These are phyloP conservation scores for Paramormyrops kingsleyae DNA, from an alignment of 2,113 vertebrate genomes.

Conservation along the genomic window DNA sequence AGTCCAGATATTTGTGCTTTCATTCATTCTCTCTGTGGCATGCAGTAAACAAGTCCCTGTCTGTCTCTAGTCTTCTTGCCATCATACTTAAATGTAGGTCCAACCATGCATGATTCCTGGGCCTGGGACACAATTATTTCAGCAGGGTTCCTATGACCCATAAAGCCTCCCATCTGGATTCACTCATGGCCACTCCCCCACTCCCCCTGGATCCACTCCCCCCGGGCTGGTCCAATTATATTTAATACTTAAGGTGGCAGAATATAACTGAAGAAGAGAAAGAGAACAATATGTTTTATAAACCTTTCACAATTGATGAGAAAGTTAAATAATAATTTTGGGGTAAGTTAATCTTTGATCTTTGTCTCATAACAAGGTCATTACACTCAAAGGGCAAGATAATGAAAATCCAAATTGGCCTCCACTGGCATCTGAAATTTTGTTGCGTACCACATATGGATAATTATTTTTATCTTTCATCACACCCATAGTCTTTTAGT, in stretches of 20 bases:
- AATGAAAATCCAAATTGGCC: not conserved
- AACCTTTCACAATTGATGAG: not conserved
- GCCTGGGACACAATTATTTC: not conserved
- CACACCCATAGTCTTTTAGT: not conserved
- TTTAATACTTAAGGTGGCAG: not conserved
- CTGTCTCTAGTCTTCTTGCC: not conserved
- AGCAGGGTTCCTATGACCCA: not conserved
- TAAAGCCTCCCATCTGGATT: not conserved
- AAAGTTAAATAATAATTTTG: not conserved
- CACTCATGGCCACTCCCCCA: not conserved
- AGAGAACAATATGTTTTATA: not conserved
- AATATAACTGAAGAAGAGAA: not conserved
- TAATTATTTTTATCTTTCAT: not conserved
- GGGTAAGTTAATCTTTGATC: not conserved
- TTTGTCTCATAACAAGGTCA: not conserved
- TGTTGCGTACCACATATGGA: not conserved
- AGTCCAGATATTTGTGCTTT: too few species aligned
- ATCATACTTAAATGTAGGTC: not conserved
- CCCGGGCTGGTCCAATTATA: not conserved
- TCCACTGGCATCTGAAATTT: not conserved
- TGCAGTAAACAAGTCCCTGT: not conserved
- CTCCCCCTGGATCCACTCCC: too few species aligned
- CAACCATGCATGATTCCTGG: not conserved
- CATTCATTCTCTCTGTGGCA: not conserved
- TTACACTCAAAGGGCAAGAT: not conserved